A percentile compares a stretch with the other conserved stretches of the same genome.
Conservation (phyloP, 1,140 invertebrate genomes). For the Drosophila obscura region DNA sequence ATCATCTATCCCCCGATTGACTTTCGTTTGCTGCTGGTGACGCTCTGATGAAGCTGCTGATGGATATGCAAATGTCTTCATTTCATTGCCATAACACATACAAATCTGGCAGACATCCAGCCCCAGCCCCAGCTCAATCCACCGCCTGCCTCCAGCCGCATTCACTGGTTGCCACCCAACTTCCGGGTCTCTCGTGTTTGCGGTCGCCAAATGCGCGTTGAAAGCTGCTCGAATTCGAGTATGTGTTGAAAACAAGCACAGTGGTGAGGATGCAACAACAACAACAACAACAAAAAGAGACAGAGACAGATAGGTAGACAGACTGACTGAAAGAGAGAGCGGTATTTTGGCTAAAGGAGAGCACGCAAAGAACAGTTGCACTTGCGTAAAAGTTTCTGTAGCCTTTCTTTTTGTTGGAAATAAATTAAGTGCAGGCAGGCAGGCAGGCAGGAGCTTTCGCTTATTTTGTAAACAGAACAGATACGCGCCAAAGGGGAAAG, state of each 20-base stretch:
- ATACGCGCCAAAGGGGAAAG: constrained; percentile 3
- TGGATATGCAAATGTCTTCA: constrained; percentile 76
- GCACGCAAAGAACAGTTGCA: constrained; percentile 73
- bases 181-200: constrained; percentile 62
- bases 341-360: constrained; percentile 14
- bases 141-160: neutral
- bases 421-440: constrained; percentile 76
- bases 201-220: constrained; percentile 61
- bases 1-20: constrained; percentile 9
- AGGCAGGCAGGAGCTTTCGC: constrained; percentile 72
- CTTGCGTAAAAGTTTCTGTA: constrained; percentile 71
- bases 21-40: constrained; percentile 19
- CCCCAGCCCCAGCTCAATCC: neutral
- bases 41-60: constrained; percentile 46
- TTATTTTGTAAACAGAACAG: constrained; percentile 74
- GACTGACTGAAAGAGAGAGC: neutral
- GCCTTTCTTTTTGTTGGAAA: constrained; percentile 67
- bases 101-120: constrained; percentile 42
- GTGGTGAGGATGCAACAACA: constrained; percentile 45
- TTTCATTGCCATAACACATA: constrained; percentile 61
- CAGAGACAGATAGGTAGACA: neutral
- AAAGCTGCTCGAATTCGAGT: constrained; percentile 12
- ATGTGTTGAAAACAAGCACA: constrained; percentile 66
- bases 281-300: constrained; percentile 1
- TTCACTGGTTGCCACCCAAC: constrained; percentile 5